Conservation (phyloP, 2,797 vertebrate genomes). For the Sebastes trivittatus region DNA sequence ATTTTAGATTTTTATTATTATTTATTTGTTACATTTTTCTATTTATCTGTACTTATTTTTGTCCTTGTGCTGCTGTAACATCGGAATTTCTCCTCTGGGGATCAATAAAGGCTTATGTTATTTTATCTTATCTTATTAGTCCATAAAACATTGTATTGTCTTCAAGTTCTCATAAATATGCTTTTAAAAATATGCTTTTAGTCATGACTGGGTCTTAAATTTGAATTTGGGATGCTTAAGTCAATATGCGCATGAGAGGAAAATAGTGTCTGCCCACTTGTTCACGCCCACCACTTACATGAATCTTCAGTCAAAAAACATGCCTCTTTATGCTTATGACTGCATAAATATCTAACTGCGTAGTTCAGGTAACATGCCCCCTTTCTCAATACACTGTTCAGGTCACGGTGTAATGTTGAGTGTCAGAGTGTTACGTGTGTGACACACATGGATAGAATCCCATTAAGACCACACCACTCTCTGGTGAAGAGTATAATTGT, state of each 20-base stretch:
- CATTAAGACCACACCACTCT: slow-evolving; percentile 2
- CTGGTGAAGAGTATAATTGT: slow-evolving; percentile 7
- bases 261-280: background rate
- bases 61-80: background rate
- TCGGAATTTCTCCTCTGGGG: background rate
- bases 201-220: background rate
- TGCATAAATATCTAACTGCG: background rate
- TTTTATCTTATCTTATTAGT: background rate
- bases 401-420: background rate
- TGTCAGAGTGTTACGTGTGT: background rate
- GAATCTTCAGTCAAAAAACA: background rate
- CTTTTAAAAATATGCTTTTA: background rate
- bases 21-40: background rate
- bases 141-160: background rate
- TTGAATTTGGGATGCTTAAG: background rate
- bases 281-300: background rate
- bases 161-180: background rate
- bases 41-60: background rate
- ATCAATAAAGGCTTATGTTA: background rate
- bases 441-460: background rate
- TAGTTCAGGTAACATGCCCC: background rate
- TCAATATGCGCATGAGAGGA: background rate
- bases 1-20: background rate
- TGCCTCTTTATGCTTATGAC: background rate
- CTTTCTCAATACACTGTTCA: background rate